Evolutionary conservation across 2,113 vertebrate species (phyloP).

Genomic region (Perca schrenkii): DNA sequence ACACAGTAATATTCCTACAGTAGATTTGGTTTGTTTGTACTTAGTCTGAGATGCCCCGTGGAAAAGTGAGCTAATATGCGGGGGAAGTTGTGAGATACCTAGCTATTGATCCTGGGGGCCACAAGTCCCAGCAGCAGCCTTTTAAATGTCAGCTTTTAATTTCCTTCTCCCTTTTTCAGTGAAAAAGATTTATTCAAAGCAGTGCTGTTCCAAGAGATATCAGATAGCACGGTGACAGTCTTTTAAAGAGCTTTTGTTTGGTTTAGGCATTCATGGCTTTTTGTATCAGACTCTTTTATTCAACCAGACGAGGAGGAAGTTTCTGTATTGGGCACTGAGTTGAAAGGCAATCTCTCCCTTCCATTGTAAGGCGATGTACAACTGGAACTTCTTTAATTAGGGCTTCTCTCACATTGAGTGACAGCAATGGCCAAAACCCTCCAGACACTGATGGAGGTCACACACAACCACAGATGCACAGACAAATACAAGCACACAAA

Average conservation of each 20-base stretch:
- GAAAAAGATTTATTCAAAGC: constrained; percentile 80
- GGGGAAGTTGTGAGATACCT: constrained; percentile 66
- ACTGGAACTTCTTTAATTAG: constrained; percentile 83
- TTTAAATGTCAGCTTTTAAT: constrained; percentile 87
- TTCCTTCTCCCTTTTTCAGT: constrained; percentile 75
- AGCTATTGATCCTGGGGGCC: constrained; percentile 77
- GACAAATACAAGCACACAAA: constrained; percentile 2
- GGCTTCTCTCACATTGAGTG: constrained; percentile 72
- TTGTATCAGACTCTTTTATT: constrained; percentile 81
- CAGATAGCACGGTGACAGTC: constrained; percentile 81
- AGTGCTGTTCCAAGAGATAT: constrained; percentile 80
- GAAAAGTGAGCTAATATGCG: constrained; percentile 67
- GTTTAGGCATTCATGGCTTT: constrained; percentile 79
- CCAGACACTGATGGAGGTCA: constrained; percentile 78
- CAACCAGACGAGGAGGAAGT: constrained; percentile 75
- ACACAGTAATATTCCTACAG: constrained; percentile 63
- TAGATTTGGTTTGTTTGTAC: constrained; percentile 63
- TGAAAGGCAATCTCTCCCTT: constrained; percentile 80
- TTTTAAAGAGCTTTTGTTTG: constrained; percentile 85
- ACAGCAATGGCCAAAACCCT: constrained; percentile 76
- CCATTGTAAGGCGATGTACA: constrained; percentile 79
- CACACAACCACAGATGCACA: constrained; percentile 25
- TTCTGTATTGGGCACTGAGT: constrained; percentile 67
- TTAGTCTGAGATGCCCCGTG: constrained; percentile 58
- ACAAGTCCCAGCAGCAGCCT: constrained; percentile 70